phyloP scores from a whole-genome alignment of 92 coral and sea anemone genomes.

The Plumapathes pennacea region DNA sequence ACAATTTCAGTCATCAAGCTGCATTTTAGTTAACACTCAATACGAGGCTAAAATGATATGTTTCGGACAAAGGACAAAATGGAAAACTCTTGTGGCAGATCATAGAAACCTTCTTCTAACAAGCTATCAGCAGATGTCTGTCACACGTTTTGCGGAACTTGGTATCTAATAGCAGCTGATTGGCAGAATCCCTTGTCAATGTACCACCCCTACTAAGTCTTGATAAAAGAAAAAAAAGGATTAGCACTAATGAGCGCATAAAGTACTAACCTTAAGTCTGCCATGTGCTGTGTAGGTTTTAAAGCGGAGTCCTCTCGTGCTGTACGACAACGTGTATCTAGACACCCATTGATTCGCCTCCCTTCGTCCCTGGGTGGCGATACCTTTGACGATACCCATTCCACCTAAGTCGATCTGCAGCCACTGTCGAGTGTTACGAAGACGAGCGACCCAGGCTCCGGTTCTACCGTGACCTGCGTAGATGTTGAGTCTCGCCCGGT shows the following conservation, averaged over 20 bases:
- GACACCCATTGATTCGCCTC: conserved; percentile 64
- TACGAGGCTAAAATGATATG: no score
- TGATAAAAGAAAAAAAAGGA: neutral
- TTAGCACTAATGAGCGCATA: neutral
- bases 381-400: conserved; percentile 52
- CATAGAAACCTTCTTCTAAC: no score
- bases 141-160: no score
- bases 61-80: no score
- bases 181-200: neutral
- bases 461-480: conserved; percentile 21
- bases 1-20: no score
- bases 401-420: conserved; percentile 52
- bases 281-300: conserved; percentile 50
- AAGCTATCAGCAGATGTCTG: no score
- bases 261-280: conserved; percentile 40
- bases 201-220: neutral
- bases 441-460: conserved; percentile 68
- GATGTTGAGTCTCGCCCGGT: conserved; percentile 61
- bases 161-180: no score
- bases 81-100: no score
- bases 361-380: conserved; percentile 64
- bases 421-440: conserved; percentile 46
- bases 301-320: conserved; percentile 38
- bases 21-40: no score
- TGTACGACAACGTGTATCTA: conserved; percentile 41